Conservation (phyloP, 2,888 invertebrate genomes). For the Tanypteryx hageni region DNA sequence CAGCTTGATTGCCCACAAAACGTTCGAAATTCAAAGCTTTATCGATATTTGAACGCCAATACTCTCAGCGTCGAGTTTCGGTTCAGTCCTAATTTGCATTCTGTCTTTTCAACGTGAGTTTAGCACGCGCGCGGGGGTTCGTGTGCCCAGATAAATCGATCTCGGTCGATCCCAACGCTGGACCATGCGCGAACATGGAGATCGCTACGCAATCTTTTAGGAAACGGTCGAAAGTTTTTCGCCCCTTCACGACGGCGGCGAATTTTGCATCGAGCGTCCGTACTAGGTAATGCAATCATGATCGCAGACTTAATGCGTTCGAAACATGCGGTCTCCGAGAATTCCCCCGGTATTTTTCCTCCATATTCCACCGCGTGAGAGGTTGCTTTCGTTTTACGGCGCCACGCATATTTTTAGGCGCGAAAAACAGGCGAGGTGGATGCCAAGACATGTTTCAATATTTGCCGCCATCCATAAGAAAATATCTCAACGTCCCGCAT, state of each 20-base stretch:
- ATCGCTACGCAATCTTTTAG: not conserved
- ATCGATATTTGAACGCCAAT: not conserved
- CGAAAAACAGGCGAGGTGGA: too few relatives aligned
- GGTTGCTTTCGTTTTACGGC: not conserved
- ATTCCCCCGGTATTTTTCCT: not conserved
- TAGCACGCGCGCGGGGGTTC: not conserved
- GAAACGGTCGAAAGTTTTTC: not conserved
- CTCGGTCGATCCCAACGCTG: not conserved
- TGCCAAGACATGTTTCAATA: too few relatives aligned
- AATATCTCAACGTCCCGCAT: too few relatives aligned
- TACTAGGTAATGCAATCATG: not conserved
- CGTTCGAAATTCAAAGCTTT: not conserved
- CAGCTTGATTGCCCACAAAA: not conserved
- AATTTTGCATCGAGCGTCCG: not conserved
- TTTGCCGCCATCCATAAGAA: too few relatives aligned
- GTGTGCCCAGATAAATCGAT: not conserved
- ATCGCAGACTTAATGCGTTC: not conserved
- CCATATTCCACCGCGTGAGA: not conserved
- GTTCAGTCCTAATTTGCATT: slow-evolving; percentile 4
- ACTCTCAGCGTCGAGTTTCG: not conserved
- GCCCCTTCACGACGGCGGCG: not conserved
- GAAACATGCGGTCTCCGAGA: not conserved
- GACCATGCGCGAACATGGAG: not conserved
- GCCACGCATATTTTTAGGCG: too few relatives aligned
- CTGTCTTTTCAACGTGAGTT: not conserved